Percentiles rank a stretch among this genome's conserved stretches.
These are phyloP conservation scores for Lophura nycthemera DNA, from an alignment of 2,113 vertebrate species.

Conservation along the genomic window DNA sequence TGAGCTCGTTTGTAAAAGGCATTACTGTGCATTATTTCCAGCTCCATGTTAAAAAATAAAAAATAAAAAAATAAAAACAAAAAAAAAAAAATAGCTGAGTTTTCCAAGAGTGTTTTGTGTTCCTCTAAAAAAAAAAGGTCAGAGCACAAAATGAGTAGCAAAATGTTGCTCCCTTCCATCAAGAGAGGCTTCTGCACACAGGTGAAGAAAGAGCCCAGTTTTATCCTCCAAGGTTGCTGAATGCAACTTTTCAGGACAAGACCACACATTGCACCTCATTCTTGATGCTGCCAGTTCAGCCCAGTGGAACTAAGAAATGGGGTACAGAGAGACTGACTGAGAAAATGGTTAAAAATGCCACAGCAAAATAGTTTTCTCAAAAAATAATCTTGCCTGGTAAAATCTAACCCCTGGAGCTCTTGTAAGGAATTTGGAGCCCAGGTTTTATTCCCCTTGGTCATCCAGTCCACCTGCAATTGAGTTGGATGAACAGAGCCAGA, in stretches of 20 bases:
- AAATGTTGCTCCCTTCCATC: not conserved
- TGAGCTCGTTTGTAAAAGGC: not conserved
- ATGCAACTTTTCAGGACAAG: not conserved
- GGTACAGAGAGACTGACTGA: accelerated
- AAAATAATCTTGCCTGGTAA: not conserved
- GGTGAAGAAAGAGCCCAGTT: not conserved
- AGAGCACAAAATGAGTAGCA: not conserved
- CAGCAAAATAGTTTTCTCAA: not conserved
- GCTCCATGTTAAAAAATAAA: not conserved
- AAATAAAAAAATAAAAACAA: not conserved
- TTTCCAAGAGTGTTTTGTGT: not conserved
- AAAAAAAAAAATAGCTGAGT: not conserved
- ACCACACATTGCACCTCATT: not conserved
- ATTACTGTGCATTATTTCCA: not conserved
- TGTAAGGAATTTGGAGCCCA: not conserved
- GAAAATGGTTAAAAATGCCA: not conserved
- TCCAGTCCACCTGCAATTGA: not conserved
- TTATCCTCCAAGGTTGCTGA: not conserved
- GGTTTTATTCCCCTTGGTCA: not conserved
- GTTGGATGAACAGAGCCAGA: accelerated
- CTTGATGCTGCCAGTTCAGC: not conserved
- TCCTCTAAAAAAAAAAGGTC: not conserved
- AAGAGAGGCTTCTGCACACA: not conserved
- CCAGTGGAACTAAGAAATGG: accelerated
- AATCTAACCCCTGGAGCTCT: not conserved